Percentiles rank a stretch among this genome's conserved stretches.
phyloP scores from a whole-genome alignment of 2,888 invertebrate genomes.

The Heliconius erato region DNA sequence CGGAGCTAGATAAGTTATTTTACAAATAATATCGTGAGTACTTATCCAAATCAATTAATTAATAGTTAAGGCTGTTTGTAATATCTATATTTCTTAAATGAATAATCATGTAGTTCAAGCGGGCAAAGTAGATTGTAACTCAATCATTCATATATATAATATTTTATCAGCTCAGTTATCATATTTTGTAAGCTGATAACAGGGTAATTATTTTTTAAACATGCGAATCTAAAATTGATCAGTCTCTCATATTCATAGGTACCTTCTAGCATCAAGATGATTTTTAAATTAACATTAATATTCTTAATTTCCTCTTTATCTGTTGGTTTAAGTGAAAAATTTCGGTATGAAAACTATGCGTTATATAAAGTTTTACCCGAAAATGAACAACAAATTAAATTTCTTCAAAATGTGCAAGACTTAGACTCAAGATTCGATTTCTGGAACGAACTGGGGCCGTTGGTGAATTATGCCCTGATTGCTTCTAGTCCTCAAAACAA shows the following conservation, averaged over 20 bases:
- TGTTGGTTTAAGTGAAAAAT: slow-evolving; percentile 58
- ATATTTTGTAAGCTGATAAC: slow-evolving; percentile 25
- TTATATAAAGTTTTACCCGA: slow-evolving; percentile 85
- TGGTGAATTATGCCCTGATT: slow-evolving; percentile 70
- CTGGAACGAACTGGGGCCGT: slow-evolving; percentile 71
- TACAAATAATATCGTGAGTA: too few relatives aligned
- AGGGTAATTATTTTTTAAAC: slow-evolving; percentile 4
- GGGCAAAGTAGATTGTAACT: neutral
- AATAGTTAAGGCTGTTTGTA: too few relatives aligned
- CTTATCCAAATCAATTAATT: too few relatives aligned
- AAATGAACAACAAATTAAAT: slow-evolving; percentile 75
- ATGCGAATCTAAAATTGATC: neutral
- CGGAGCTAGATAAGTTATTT: too few relatives aligned
- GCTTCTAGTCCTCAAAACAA: slow-evolving; percentile 76
- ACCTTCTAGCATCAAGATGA: slow-evolving; percentile 31
- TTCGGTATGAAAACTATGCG: slow-evolving; percentile 73
- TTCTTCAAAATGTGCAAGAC: slow-evolving; percentile 78
- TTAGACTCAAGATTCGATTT: slow-evolving; percentile 75
- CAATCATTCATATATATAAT: slow-evolving; percentile 3
- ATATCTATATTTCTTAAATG: too few relatives aligned
- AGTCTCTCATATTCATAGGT: slow-evolving; percentile 4
- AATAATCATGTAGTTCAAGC: too few relatives aligned
- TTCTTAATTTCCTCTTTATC: slow-evolving; percentile 39
- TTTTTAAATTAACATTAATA: slow-evolving; percentile 37
- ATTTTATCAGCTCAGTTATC: slow-evolving; percentile 18